These are phyloP conservation scores for Bubo scandiacus DNA, from an alignment of 2,113 vertebrate species.

Conservation along the genomic window DNA sequence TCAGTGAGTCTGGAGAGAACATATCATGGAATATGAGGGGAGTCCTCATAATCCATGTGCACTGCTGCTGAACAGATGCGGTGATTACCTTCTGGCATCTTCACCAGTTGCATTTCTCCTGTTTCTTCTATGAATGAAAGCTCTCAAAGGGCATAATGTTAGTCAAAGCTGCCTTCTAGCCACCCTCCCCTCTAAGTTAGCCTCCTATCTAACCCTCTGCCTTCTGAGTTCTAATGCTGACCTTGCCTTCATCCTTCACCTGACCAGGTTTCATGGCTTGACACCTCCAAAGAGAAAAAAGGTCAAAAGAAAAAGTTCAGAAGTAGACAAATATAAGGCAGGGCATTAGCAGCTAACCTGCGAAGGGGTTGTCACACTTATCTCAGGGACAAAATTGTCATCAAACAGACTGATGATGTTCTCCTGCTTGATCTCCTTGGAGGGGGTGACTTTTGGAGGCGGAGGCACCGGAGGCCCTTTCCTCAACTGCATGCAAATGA, in stretches of 20 bases:
- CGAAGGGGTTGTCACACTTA: constrained; percentile 95
- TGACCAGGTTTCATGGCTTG: constrained; percentile 66
- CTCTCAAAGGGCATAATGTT: neutral
- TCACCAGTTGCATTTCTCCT: neutral
- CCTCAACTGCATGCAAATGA: constrained; percentile 84
- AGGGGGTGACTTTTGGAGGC: constrained; percentile 95
- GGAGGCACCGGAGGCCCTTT: constrained; percentile 93
- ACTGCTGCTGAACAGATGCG: neutral
- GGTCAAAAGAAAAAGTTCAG: neutral
- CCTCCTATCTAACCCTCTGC: neutral
- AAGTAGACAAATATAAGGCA: constrained; percentile 39
- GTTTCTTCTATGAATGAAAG: neutral
- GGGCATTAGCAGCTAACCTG: constrained; percentile 85
- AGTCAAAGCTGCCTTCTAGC: neutral
- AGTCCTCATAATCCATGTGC: neutral
- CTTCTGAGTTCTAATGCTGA: neutral
- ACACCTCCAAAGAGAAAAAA: constrained; percentile 39
- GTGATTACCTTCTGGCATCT: neutral
- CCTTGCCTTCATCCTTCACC: neutral
- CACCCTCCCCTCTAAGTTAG: neutral
- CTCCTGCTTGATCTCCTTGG: constrained; percentile 94
- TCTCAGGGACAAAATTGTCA: constrained; percentile 89
- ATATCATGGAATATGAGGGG: neutral
- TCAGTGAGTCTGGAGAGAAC: neutral
- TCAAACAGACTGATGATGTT: constrained; percentile 98